Evolutionary conservation across 2,797 vertebrate species (phyloP).

Genomic region (Rhincodon typus): DNA sequence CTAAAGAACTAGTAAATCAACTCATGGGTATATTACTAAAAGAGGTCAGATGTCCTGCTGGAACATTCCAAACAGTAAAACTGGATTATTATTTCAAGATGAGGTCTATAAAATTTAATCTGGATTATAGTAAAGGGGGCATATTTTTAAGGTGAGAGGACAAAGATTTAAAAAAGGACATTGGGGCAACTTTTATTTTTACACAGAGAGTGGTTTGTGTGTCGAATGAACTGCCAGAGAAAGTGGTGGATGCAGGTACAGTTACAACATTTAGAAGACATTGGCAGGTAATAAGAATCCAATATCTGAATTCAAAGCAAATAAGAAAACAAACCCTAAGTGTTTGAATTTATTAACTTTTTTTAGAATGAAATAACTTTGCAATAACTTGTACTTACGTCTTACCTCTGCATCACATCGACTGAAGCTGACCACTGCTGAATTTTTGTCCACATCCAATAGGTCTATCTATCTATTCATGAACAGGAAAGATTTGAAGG

Average conservation of each 20-base stretch:
- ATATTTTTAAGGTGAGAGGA: no score
- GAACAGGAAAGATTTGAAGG: no score
- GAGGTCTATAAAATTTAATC: neutral
- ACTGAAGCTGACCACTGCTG: slow-evolving; percentile 95
- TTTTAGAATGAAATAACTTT: neutral
- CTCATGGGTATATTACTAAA: neutral
- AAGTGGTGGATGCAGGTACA: no score
- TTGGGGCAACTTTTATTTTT: no score
- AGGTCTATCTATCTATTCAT: slow-evolving; percentile 63
- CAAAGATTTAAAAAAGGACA: no score
- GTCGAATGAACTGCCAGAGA: no score
- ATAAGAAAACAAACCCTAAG: neutral
- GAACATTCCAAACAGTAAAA: neutral
- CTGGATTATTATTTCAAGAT: neutral
- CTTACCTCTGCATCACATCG: slow-evolving; percentile 91
- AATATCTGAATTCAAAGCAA: neutral
- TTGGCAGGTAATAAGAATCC: neutral
- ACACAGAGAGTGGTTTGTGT: no score
- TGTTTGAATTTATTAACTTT: neutral
- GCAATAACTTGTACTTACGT: neutral
- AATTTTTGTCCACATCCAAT: slow-evolving; percentile 96
- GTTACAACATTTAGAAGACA: no score
- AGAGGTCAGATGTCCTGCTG: neutral
- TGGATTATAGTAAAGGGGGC: neutral
- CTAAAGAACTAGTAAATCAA: neutral